Evolutionary conservation across 2,888 invertebrate genomes (phyloP), one percentile per base, ranked within the genome.

Genomic region (Ophraella communa): DNA sequence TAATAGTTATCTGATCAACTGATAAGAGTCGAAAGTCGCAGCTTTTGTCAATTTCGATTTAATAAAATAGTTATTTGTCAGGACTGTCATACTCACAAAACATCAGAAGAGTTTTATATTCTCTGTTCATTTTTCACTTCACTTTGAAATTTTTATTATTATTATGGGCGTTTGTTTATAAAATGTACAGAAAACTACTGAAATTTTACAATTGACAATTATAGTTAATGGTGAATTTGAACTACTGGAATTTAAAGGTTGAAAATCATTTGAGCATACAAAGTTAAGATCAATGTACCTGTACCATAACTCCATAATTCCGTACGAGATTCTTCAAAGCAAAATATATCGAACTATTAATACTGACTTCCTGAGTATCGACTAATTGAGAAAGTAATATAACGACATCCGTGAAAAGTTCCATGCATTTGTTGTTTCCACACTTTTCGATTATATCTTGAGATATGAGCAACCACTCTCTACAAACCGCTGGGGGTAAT

Each of bases 391-490:
- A 77, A n/a, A 81, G 59, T 17, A 80, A 59, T 55, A 80, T 72
- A 21, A 80, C 52, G 18, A 72, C 66, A 66, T 80, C 79, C 1
- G 77, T 75, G 2, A 81, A 60, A 14, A 77, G 62, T 56, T 76
- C 73, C 8, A 74, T 49, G 17, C 72, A 70, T 67, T 73, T 73
- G 33, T 71, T 63, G 47, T 62, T 60, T 7, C 75, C 74, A 53
- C 59, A 72, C 44, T 53, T 61, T 1, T 60, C 47, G 14, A 65
- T 59, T 8, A 80, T 66, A 51, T 77, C 74, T 24, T 74, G 66
- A 18, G 74, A 57, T 53, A 80, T 68, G 20, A 67, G 39, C 4
- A 72, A 42, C 81, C 81, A 81, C 74, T 82, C 82, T 33, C 70
- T 58, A 35, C 70, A 66, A 11, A 78, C 75, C 67, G 79, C 78